Conservation (phyloP, 2,888 invertebrate species). For the Caenorhabditis macrosperma region DNA sequence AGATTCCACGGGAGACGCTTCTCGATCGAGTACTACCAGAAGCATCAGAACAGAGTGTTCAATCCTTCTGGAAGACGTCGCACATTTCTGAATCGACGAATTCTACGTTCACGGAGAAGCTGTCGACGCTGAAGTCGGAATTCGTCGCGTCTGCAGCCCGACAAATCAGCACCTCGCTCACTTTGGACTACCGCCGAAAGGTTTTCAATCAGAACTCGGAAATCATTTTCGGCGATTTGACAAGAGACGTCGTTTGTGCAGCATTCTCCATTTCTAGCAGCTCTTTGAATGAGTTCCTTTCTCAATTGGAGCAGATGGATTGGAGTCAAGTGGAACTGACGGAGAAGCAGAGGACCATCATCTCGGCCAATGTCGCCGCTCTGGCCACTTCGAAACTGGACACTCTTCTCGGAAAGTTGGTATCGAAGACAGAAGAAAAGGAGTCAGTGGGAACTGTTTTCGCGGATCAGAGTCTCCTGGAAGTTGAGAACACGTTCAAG, state of each 20-base stretch:
- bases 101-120: conserved; percentile 20
- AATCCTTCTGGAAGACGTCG: conserved; percentile 42
- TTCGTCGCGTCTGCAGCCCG: conserved; percentile 43
- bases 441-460: neutral
- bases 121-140: conserved; percentile 24
- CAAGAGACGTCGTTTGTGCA: conserved; percentile 32
- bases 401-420: conserved; percentile 9
- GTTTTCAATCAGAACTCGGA: conserved; percentile 53
- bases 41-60: conserved; percentile 28
- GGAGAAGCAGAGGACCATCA: conserved; percentile 17
- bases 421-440: conserved; percentile 10
- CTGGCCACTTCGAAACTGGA: conserved; percentile 12
- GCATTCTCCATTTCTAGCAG: conserved; percentile 27
- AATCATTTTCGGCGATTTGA: conserved; percentile 33
- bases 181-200: conserved; percentile 41
- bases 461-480: neutral
- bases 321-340: conserved; percentile 38
- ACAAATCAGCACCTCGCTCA: conserved; percentile 36
- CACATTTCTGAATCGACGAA: conserved; percentile 21
- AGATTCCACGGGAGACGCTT: conserved; percentile 27
- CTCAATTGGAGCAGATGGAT: conserved; percentile 23
- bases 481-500: conserved; percentile 39
- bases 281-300: conserved; percentile 25
- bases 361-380: conserved; percentile 13
- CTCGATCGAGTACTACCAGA: conserved; percentile 30